Percentiles rank a stretch among this genome's conserved stretches.
Evolutionary conservation across 2,797 vertebrate species (phyloP).

Genomic region (Sparus aurata): DNA sequence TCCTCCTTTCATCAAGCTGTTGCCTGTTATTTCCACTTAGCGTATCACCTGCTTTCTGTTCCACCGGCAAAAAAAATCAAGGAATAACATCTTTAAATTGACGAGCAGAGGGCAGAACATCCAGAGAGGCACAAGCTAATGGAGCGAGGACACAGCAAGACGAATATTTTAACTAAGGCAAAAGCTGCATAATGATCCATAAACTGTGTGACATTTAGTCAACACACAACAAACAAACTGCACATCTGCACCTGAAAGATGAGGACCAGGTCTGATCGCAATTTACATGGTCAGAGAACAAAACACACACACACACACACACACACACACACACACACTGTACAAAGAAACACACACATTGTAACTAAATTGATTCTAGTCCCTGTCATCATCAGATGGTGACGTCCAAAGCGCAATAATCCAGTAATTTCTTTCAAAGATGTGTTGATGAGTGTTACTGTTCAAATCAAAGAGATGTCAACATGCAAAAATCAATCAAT

Average conservation of each 20-base stretch:
- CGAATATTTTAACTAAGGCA: conserved; percentile 18
- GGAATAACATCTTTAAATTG: conserved; percentile 51
- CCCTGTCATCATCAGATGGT: conserved; percentile 10
- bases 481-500: conserved; percentile 4
- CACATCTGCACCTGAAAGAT: conserved; percentile 6
- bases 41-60: conserved; percentile 17
- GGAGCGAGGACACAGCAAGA: conserved; percentile 14
- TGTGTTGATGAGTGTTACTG: not conserved
- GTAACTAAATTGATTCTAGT: conserved; percentile 17
- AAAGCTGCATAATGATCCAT: conserved; percentile 49
- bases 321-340: no score
- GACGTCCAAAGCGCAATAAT: conserved; percentile 39
- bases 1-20: not conserved
- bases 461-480: conserved; percentile 1
- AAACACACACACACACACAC: conserved; percentile 1
- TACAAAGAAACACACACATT: not conserved
- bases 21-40: conserved; percentile 1
- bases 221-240: conserved; percentile 31
- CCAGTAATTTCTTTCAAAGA: not conserved
- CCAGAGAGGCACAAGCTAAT: conserved; percentile 45
- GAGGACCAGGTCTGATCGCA: conserved; percentile 19
- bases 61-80: conserved; percentile 24
- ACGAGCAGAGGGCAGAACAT: conserved; percentile 31
- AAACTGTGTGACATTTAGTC: conserved; percentile 51
- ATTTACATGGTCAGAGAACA: conserved; percentile 1